phyloP scores from a whole-genome alignment of 2,797 vertebrate genomes.

The Arctocebus calabarensis region DNA sequence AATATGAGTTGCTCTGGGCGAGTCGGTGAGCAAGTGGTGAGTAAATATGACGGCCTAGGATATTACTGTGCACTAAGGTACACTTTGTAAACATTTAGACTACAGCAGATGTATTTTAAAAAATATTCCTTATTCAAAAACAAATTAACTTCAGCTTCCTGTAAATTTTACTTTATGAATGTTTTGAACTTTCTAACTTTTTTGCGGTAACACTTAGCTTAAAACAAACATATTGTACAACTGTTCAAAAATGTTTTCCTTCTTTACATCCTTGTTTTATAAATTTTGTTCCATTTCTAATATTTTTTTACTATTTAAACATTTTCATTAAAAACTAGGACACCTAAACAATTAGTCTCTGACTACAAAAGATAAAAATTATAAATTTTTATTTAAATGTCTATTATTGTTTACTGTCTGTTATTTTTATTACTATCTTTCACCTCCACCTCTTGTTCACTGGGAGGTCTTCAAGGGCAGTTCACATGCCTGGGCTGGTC shows the following conservation, averaged over 20 bases:
- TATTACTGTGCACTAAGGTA: not conserved
- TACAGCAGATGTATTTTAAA: not conserved
- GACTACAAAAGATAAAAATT: not conserved
- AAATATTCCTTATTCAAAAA: not conserved
- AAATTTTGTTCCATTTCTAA: not conserved
- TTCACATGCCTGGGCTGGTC: not conserved
- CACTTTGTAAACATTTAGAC: not conserved
- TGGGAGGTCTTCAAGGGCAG: not conserved
- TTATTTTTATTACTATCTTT: not conserved
- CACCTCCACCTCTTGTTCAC: not conserved
- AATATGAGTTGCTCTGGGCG: too few relatives aligned
- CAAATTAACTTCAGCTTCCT: not conserved
- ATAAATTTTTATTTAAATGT: too few relatives aligned
- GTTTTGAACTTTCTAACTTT: not conserved
- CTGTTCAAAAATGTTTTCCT: not conserved
- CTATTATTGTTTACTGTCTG: too few relatives aligned
- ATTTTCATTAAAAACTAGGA: not conserved
- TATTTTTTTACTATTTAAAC: not conserved
- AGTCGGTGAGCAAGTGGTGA: not conserved
- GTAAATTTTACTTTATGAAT: not conserved
- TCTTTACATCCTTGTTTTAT: not conserved
- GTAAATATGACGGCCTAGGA: not conserved
- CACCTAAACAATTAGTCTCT: not conserved
- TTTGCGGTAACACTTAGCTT: not conserved
- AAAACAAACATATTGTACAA: not conserved